Conservation (phyloP, 2,113 vertebrate genomes). For the Poecile atricapillus region DNA sequence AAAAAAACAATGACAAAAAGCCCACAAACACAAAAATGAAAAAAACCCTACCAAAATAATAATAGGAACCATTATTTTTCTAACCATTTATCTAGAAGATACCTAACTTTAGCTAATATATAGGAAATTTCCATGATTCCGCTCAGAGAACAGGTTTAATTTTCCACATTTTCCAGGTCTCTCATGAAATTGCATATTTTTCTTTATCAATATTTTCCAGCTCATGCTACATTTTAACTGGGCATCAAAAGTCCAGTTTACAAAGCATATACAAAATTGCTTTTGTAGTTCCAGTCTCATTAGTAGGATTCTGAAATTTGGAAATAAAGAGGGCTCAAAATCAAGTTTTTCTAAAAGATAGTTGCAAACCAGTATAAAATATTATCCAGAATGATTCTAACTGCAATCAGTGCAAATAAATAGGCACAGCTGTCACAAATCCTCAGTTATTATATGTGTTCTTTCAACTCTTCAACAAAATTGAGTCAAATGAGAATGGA, state of each 20-base stretch:
- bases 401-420: background rate
- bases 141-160: background rate
- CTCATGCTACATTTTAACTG: background rate
- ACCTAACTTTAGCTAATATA: background rate
- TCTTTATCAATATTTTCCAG: background rate
- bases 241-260: background rate
- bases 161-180: background rate
- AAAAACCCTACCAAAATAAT: background rate
- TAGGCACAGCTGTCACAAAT: background rate
- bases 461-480: background rate
- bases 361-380: background rate
- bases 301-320: background rate
- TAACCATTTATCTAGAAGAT: background rate
- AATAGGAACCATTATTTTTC: background rate
- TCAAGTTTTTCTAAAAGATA: background rate
- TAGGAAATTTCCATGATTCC: background rate
- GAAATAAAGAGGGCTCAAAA: background rate
- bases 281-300: background rate
- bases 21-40: background rate
- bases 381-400: background rate
- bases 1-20: background rate
- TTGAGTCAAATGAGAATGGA: background rate
- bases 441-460: background rate
- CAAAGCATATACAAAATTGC: background rate
- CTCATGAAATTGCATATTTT: background rate